Conservation (phyloP, 2,113 vertebrate species). For the Macroglossus sobrinus region DNA sequence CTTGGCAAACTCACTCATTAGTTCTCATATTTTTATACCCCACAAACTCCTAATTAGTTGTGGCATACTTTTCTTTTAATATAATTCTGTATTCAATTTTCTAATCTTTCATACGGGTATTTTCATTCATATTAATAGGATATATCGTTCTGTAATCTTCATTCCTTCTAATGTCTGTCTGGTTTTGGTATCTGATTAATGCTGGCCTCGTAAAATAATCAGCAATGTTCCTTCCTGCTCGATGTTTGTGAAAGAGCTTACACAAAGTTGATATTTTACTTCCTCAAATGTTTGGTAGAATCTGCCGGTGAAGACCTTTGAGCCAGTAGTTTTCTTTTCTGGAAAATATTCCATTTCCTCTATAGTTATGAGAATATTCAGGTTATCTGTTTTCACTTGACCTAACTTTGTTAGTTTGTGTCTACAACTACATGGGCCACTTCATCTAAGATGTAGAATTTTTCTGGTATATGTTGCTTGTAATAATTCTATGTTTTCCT, state of each 20-base stretch:
- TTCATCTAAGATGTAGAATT: not conserved
- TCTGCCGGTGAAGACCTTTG: not conserved
- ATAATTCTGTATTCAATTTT: not conserved
- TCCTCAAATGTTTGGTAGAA: not conserved
- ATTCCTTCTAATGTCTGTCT: not conserved
- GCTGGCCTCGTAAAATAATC: not conserved
- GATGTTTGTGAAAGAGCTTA: not conserved
- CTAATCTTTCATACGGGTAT: not conserved
- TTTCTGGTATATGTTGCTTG: not conserved
- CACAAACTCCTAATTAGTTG: not conserved
- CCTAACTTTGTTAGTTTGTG: not conserved
- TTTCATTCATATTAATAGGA: not conserved
- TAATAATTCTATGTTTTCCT: not conserved
- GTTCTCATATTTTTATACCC: not conserved
- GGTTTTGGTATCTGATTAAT: not conserved
- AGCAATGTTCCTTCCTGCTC: not conserved
- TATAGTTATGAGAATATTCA: not conserved
- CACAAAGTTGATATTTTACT: not conserved
- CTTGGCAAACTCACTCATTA: not conserved
- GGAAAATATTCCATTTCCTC: not conserved
- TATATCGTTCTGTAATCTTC: not conserved
- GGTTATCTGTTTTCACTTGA: not conserved
- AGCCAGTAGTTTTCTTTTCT: not conserved
- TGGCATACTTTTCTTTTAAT: not conserved
- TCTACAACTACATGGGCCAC: not conserved